phyloP scores from a whole-genome alignment of 2,888 invertebrate genomes.

The Leptopilina syphax region DNA sequence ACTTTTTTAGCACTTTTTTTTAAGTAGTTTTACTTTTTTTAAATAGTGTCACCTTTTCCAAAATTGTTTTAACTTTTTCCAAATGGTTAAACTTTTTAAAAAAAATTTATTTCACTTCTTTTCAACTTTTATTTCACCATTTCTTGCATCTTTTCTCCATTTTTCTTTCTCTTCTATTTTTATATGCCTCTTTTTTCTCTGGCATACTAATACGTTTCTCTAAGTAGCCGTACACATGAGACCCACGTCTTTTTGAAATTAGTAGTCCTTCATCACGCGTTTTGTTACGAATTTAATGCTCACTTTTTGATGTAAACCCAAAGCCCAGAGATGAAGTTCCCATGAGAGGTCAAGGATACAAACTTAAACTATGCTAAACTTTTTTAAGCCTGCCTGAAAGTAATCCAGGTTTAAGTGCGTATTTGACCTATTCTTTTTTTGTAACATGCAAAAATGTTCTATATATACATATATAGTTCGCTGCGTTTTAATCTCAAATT shows the following conservation, averaged over 20 bases:
- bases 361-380: conserved; percentile 18
- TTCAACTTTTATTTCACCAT: too few species aligned
- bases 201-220: neutral
- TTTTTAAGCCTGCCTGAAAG: conserved; percentile 11
- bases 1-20: too few species aligned
- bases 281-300: conserved; percentile 17
- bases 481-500: conserved; percentile 19
- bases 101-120: too few species aligned
- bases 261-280: neutral
- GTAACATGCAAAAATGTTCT: neutral
- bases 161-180: too few species aligned
- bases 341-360: conserved; percentile 3
- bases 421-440: conserved; percentile 12
- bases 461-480: neutral
- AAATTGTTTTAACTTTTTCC: too few species aligned
- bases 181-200: neutral
- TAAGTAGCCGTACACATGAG: neutral
- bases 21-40: too few species aligned
- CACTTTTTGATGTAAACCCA: neutral
- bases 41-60: too few species aligned
- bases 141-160: too few species aligned
- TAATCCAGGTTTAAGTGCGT: conserved; percentile 28
- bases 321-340: neutral
- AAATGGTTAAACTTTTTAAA: too few species aligned
- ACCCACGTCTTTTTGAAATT: neutral